Evolutionary conservation across 2,888 invertebrate genomes (phyloP).

Genomic region (Nasonia oneida): DNA sequence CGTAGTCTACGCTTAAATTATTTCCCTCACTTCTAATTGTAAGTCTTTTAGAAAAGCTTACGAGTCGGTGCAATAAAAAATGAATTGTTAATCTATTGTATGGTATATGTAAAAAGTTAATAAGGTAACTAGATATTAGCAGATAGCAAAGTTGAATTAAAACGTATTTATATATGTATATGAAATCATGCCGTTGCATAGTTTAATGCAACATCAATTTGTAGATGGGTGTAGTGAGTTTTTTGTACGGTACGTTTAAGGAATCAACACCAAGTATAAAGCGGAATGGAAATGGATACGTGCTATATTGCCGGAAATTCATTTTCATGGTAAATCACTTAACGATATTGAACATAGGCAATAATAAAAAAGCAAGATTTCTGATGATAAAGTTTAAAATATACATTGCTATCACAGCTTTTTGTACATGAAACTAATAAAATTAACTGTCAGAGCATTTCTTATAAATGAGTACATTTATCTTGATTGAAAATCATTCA

Average conservation of each 20-base stretch:
- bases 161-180: slow-evolving; percentile 27
- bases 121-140: background rate
- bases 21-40: background rate
- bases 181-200: slow-evolving; percentile 7
- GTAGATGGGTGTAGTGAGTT: background rate
- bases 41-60: background rate
- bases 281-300: slow-evolving; percentile 13
- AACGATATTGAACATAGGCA: slow-evolving; percentile 31
- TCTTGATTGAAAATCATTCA: background rate
- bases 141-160: slow-evolving; percentile 16
- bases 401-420: background rate
- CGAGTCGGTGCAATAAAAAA: background rate
- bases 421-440: background rate
- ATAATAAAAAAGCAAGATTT: slow-evolving; percentile 35
- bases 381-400: background rate
- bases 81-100: background rate
- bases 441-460: background rate
- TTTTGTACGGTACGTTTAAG: slow-evolving; percentile 13
- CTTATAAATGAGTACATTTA: background rate
- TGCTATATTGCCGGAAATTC: slow-evolving; percentile 14
- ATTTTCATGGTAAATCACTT: background rate
- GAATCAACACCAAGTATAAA: slow-evolving; percentile 38
- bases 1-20: background rate
- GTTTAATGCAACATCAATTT: background rate
- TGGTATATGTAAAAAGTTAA: slow-evolving; percentile 5